phyloP scores from a whole-genome alignment of 2,113 vertebrate genomes.

The Odocoileus virginianus region DNA sequence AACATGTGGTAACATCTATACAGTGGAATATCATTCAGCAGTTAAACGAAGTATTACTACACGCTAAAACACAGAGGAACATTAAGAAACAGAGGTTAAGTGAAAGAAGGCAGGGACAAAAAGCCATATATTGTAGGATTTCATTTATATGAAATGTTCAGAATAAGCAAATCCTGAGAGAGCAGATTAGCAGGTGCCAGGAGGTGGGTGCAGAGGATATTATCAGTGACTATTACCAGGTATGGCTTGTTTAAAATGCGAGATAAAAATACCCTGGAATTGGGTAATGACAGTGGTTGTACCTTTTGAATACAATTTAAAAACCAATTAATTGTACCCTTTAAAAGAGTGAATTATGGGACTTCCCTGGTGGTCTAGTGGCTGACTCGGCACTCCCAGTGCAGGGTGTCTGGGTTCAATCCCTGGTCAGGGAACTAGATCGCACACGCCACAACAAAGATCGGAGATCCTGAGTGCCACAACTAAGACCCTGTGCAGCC shows the following conservation, averaged over 20 bases:
- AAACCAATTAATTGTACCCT: not conserved
- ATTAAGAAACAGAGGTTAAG: not conserved
- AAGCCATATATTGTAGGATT: not conserved
- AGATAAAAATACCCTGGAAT: not conserved
- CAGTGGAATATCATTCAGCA: not conserved
- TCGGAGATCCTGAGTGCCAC: not conserved
- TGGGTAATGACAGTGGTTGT: not conserved
- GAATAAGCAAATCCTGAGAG: not conserved
- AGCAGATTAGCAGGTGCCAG: not conserved
- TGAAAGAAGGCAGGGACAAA: not conserved
- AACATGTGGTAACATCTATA: not conserved
- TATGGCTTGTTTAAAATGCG: not conserved
- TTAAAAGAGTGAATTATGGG: not conserved
- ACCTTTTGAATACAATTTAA: not conserved
- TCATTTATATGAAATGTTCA: not conserved
- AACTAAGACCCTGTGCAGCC: not conserved
- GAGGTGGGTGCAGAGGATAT: not conserved
- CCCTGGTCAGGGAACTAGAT: not conserved
- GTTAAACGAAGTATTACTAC: not conserved
- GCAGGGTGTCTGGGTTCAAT: not conserved
- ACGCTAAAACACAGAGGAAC: not conserved
- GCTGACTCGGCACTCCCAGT: not conserved
- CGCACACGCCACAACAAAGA: not conserved
- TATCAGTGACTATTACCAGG: not conserved
- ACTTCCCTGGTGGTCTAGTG: not conserved